Base-by-base conservation (phyloP, 2,888 invertebrate genomes). In the Taenaris catops region DNA sequence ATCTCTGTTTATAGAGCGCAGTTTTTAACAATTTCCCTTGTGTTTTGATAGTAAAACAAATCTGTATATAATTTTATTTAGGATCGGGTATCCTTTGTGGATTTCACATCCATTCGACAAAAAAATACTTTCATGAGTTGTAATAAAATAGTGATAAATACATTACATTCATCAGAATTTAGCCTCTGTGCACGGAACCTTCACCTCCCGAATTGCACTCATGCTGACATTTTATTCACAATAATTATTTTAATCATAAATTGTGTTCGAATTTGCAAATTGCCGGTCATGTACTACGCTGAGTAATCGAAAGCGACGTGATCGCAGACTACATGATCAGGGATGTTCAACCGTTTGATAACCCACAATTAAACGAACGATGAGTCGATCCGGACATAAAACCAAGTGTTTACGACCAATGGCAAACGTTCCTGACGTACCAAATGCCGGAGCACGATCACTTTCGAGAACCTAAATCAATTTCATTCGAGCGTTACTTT, bases 331-430 rank as follows among this genome's bases (percentile, higher is more conserved):
- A 18, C 36, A 26, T 21, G 29, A 23, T 26, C 36, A 24, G 34
- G 33, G 36, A 29, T 36, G 34, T 25, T 34, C 36, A 37, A 27
- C 36, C 43, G 25, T 37, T 40, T 39, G 44, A 41, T 41, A 36
- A 41, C 42, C 42, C 34, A 38, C 38, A 48, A 44, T 46, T 42
- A 42, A 42, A 42, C 31, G 37, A 49, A 37, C 51, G 45, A 51
- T 46, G 43, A 53, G 57, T 60, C 57, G 61, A 61, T 59, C 53
- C 46, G 48, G 45, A 49, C 57, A 63, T 69, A 67, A 71, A 66
- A 55, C 51, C 41, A 33, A 48, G 43, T 59, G 53, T 71, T 71
- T 65, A 71, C 54, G 62, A 59, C 41, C 51, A 42, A 43, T 44
- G n/a, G 41, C 23, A 25, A 39, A 26, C 12, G 14, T 36, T 23